Conservation (phyloP, 2,113 vertebrate species). For the Picathartes gymnocephalus region DNA sequence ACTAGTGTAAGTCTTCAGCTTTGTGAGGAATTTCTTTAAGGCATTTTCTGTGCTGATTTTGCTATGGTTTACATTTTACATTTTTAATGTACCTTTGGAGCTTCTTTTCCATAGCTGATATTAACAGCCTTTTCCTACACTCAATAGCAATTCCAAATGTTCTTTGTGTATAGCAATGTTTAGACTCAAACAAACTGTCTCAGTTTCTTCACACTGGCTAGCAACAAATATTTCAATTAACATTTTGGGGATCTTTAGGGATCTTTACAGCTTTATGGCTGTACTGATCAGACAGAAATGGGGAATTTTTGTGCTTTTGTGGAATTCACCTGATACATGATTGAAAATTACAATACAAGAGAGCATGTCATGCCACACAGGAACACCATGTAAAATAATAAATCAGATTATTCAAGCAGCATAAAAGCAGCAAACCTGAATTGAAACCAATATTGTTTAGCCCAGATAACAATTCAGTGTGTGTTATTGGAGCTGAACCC, state of each 20-base stretch:
- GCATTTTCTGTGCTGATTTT: not conserved
- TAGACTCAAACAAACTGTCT: not conserved
- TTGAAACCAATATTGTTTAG: not conserved
- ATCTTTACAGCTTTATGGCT: not conserved
- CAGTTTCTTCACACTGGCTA: not conserved
- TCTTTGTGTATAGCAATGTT: not conserved
- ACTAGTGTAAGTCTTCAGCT: not conserved
- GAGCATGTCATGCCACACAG: not conserved
- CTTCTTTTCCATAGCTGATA: not conserved
- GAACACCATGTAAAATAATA: not conserved
- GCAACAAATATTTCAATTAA: not conserved
- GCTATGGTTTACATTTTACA: not conserved
- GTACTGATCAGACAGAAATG: not conserved
- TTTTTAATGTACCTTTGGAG: not conserved
- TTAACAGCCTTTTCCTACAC: not conserved
- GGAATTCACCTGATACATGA: not conserved
- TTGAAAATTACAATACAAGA: not conserved
- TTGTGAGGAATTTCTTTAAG: not conserved
- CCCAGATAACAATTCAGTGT: not conserved
- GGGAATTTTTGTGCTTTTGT: not conserved
- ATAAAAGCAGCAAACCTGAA: not conserved
- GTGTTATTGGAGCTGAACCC: not conserved
- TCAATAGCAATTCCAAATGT: not conserved
- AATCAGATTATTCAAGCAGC: not conserved
- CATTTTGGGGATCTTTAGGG: not conserved